Percentiles rank a stretch among this genome's conserved stretches.
Conservation (phyloP, 2,888 invertebrate species). For the Prosopocoilus inquinatus region DNA sequence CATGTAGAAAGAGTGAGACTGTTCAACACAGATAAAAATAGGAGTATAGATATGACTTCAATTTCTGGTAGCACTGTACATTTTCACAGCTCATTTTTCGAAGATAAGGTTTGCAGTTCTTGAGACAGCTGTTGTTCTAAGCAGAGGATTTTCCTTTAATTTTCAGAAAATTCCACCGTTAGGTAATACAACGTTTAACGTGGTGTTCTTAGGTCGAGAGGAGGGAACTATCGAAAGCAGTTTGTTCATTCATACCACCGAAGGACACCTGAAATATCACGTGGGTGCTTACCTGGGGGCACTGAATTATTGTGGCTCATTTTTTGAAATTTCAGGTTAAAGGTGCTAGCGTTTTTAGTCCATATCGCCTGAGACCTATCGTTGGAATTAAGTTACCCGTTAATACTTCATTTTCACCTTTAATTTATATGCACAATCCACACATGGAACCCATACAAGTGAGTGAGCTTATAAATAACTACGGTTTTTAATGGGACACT, state of each 20-base stretch:
- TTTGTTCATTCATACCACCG: conserved; percentile 91
- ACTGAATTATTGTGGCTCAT: not conserved
- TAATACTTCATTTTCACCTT: conserved; percentile 85
- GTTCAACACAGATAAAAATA: conserved; percentile 82
- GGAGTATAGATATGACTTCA: conserved; percentile 87
- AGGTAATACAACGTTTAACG: conserved; percentile 92
- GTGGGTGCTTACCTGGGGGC: conserved; percentile 51
- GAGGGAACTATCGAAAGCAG: conserved; percentile 84
- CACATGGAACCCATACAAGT: conserved; percentile 84
- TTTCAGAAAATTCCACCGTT: conserved; percentile 81
- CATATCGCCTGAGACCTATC: conserved; percentile 87
- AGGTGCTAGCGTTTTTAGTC: conserved; percentile 84
- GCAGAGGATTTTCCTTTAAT: conserved; percentile 7
- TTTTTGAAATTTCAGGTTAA: conserved; percentile 60
- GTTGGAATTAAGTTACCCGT: conserved; percentile 87
- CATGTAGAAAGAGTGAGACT: conserved; percentile 83
- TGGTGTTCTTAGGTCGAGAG: conserved; percentile 91
- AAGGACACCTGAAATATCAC: conserved; percentile 85
- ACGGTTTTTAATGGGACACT: not conserved
- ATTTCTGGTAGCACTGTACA: conserved; percentile 92
- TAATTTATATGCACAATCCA: conserved; percentile 94
- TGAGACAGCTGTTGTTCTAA: not conserved
- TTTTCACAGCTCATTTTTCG: conserved; percentile 97
- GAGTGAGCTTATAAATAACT: conserved; percentile 25
- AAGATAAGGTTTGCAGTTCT: conserved; percentile 73